These are phyloP conservation scores for Blomia tropicalis DNA, from an alignment of 2,888 invertebrate genomes.

Conservation along the genomic window DNA sequence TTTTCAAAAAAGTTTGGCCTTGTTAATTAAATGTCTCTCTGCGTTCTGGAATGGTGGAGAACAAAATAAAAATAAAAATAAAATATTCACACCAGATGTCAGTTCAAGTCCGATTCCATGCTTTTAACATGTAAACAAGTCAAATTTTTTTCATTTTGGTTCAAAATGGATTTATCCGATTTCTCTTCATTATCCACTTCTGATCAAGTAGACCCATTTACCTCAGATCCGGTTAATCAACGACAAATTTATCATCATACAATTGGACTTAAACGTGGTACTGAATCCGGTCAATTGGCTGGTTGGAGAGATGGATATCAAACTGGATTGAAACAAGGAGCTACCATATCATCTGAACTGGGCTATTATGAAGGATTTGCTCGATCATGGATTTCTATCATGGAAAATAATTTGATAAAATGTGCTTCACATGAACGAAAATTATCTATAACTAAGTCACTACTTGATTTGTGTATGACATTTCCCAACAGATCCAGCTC, in stretches of 20 bases:
- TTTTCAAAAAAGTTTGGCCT: no score
- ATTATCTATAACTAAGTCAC: not conserved
- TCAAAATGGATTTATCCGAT: no score
- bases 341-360: not conserved
- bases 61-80: no score
- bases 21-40: no score
- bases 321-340: not conserved
- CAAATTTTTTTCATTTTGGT: no score
- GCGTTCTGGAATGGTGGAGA: no score
- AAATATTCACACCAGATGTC: no score
- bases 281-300: not conserved
- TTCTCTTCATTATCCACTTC: not conserved
- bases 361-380: constrained; percentile 9
- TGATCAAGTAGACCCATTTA: not conserved
- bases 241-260: not conserved
- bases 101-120: no score
- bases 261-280: not conserved
- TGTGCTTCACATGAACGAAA: not conserved
- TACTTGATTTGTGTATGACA: not conserved
- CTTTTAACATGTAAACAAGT: no score
- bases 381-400: not conserved
- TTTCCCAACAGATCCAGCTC: not conserved
- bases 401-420: not conserved
- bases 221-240: not conserved
- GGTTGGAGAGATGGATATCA: not conserved